These are phyloP conservation scores for Eriocheir sinensis DNA, from an alignment of 1,140 invertebrate genomes.

Conservation along the genomic window DNA sequence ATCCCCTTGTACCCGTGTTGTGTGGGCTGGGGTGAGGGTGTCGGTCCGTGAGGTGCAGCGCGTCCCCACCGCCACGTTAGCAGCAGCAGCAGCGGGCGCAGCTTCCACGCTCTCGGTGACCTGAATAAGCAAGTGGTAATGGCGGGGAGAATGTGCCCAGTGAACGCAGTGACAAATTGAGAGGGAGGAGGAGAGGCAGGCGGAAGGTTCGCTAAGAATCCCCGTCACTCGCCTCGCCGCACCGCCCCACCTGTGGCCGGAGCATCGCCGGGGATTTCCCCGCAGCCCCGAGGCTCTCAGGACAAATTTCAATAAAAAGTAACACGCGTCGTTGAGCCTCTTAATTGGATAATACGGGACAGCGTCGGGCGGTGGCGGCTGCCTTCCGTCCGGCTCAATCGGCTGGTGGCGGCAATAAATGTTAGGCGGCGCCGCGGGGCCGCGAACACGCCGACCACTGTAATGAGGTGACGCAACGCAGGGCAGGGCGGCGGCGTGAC, in stretches of 20 bases:
- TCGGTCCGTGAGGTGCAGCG: too few relatives aligned
- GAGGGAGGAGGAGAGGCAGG: background rate
- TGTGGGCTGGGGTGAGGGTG: too few relatives aligned
- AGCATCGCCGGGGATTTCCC: background rate
- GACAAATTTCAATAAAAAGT: background rate
- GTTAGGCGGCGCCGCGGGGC: background rate
- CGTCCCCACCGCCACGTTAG: too few relatives aligned
- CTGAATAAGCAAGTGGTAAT: slow-evolving; percentile 7
- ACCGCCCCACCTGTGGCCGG: background rate
- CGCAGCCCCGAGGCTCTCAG: background rate
- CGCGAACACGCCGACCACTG: background rate
- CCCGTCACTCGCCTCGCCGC: background rate
- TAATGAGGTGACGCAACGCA: background rate
- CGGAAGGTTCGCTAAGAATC: background rate
- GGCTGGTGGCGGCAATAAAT: background rate
- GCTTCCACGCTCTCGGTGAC: background rate
- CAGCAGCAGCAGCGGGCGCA: too few relatives aligned
- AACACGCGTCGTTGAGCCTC: background rate
- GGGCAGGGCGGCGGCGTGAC: background rate
- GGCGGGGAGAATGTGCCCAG: background rate
- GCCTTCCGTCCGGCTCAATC: background rate
- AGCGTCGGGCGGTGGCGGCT: background rate
- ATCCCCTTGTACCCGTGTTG: background rate
- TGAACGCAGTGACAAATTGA: slow-evolving; percentile 3
- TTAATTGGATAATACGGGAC: background rate